Conservation (phyloP, 2,113 vertebrate genomes). For the Neogale vison region DNA sequence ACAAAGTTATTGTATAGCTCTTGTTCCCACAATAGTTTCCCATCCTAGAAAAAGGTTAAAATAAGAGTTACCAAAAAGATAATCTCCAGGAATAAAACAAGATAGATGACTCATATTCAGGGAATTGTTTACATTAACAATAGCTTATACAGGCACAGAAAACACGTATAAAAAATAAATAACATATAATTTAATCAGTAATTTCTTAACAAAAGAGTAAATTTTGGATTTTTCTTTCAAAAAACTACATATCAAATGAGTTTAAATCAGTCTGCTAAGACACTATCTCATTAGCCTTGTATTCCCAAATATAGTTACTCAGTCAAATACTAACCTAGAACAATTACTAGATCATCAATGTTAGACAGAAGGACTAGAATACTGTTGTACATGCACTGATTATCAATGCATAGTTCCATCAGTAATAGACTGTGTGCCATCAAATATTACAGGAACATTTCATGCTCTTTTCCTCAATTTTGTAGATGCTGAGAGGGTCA, state of each 20-base stretch:
- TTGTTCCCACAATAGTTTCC: slow-evolving; percentile 95
- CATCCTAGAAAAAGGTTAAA: slow-evolving; percentile 88
- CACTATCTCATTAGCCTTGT: neutral
- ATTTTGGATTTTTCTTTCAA: neutral
- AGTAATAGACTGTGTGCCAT: neutral
- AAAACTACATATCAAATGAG: neutral
- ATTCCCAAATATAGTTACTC: slow-evolving; percentile 17
- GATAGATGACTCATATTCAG: slow-evolving; percentile 15
- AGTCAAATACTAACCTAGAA: neutral
- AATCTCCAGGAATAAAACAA: slow-evolving; percentile 13
- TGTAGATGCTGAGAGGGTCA: neutral
- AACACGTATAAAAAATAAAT: neutral
- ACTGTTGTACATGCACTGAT: neutral
- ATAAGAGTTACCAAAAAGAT: slow-evolving; percentile 30
- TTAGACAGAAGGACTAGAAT: neutral
- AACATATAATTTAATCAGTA: slow-evolving; percentile 23
- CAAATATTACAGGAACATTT: neutral
- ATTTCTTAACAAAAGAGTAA: slow-evolving; percentile 17
- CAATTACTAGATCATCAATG: neutral
- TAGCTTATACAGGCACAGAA: slow-evolving; percentile 1
- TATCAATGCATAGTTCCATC: neutral
- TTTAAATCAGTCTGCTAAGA: slow-evolving; percentile 6
- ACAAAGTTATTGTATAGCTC: slow-evolving; percentile 98
- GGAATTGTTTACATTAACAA: neutral
- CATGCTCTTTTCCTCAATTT: slow-evolving; percentile 10